phyloP scores from a whole-genome alignment of 2,888 invertebrate genomes.

The Luperina testacea region DNA sequence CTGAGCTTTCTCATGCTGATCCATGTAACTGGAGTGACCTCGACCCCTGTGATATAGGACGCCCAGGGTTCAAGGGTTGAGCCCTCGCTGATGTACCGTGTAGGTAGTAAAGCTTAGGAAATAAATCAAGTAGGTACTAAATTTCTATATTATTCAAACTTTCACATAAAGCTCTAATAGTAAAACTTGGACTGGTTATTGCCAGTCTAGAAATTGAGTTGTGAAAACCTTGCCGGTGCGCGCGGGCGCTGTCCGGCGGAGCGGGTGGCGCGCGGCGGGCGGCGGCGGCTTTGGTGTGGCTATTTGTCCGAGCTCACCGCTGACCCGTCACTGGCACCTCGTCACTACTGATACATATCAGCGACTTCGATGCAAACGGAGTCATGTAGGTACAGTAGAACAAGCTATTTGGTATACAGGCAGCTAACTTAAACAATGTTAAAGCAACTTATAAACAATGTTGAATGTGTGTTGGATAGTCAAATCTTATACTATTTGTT shows the following conservation, averaged over 20 bases:
- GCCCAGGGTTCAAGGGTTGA: background rate
- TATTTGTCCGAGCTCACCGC: constrained; percentile 67
- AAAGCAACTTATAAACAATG: background rate
- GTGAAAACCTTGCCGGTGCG: constrained; percentile 57
- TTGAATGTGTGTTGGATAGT: background rate
- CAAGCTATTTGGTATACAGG: background rate
- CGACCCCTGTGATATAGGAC: background rate
- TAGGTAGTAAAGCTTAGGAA: background rate
- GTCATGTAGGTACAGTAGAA: background rate
- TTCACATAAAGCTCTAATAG: background rate
- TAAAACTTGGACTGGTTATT: background rate
- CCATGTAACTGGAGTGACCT: background rate
- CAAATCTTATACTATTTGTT: background rate
- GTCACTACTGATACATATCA: constrained; percentile 28
- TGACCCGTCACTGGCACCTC: constrained; percentile 27
- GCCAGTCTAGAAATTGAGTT: constrained; percentile 52
- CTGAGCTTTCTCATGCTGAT: background rate
- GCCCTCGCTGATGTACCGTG: background rate
- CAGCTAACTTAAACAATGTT: background rate
- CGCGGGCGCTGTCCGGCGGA: constrained; percentile 43
- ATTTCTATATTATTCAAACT: background rate
- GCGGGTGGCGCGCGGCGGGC: constrained; percentile 31
- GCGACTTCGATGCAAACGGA: background rate
- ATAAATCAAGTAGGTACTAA: background rate
- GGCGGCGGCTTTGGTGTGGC: constrained; percentile 64